A percentile compares a stretch with the other conserved stretches of the same genome.
These are phyloP conservation scores for Plagodis dolabraria DNA, from an alignment of 2,888 invertebrate genomes.

Conservation along the genomic window DNA sequence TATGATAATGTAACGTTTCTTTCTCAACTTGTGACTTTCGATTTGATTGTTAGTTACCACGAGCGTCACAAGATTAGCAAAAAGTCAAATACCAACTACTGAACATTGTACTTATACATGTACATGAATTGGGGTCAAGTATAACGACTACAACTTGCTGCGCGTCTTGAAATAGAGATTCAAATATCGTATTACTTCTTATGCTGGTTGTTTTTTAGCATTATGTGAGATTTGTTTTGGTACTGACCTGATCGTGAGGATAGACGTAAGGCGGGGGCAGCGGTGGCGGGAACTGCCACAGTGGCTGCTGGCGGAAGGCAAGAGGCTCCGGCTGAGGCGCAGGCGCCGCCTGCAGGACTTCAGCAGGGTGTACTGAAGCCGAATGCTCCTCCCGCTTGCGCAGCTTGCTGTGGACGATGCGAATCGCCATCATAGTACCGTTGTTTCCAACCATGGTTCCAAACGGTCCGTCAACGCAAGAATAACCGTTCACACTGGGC, in stretches of 20 bases:
- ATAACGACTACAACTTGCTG: slow-evolving; percentile 68
- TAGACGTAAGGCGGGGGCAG: slow-evolving; percentile 91
- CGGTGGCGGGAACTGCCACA: slow-evolving; percentile 94
- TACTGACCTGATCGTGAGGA: slow-evolving; percentile 91
- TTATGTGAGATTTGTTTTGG: slow-evolving; percentile 36
- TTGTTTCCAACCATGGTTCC: slow-evolving; percentile 93
- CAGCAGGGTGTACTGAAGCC: slow-evolving; percentile 88
- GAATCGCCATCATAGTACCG: slow-evolving; percentile 94
- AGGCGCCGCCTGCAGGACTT: slow-evolving; percentile 86
- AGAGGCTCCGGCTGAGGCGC: slow-evolving; percentile 82
- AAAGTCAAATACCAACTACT: slow-evolving; percentile 49
- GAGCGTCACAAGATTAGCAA: slow-evolving; percentile 40
- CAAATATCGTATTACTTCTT: slow-evolving; percentile 26
- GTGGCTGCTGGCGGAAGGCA: slow-evolving; percentile 88
- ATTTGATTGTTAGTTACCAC: slow-evolving; percentile 52
- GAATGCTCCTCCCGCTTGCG: slow-evolving; percentile 93
- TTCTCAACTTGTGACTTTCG: slow-evolving; percentile 63
- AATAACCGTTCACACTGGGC: slow-evolving; percentile 78
- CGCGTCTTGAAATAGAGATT: slow-evolving; percentile 56
- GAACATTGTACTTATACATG: slow-evolving; percentile 54
- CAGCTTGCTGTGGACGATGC: slow-evolving; percentile 96
- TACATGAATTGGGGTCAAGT: slow-evolving; percentile 69
- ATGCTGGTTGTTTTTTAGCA: slow-evolving; percentile 15
- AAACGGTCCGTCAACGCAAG: slow-evolving; percentile 74
- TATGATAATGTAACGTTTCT: slow-evolving; percentile 58